Base-by-base conservation (phyloP, 1,140 invertebrate genomes). In the Samia ricini region DNA sequence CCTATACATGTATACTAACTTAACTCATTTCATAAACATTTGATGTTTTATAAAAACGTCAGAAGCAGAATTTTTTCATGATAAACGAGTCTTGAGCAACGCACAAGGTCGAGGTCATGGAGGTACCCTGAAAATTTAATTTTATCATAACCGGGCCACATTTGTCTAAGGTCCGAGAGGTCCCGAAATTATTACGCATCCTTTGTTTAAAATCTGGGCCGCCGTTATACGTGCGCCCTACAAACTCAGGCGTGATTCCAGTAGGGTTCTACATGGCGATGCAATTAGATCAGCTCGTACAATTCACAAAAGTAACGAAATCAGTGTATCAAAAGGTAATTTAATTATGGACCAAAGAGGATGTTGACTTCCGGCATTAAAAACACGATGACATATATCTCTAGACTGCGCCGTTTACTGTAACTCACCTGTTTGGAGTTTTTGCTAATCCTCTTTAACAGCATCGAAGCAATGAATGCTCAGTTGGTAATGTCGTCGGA, bases 121-220 rank as follows among this genome's bases (percentile, higher is more conserved):
- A 42, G 33, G 33, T 15, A n/a, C 33, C 12, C 7, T 42, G 33
- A 42, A 42, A 8, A 42, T 42, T 42, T 1, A 42, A 42, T 42
- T 42, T 42, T 12, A 1, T 42, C 33, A 42, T 42, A 42, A 42
- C 12, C 33, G 4, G 33, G 7, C 1, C 33, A 42, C 33, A 42
- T 42, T 42, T 42, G 33, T 42, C 33, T 42, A 42, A 42, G 33
- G 33, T 42, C 33, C 18, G 5, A 5, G 51, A 22, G 22, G 51
- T 6, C 8, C 7, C 8, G 22, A 52, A 52, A 52, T 52, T 52
- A 52, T 52, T 52, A 22, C 19, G 51, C 51, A 6, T 21, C 51
- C 51, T 52, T 21, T 52, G 51, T 52, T 52, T 23, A 22, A 52
- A 52, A 52, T 52, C 51, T 52, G 51, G 51, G 51, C 20, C 51